phyloP scores from a whole-genome alignment of 2,888 invertebrate species.

The Diachrysia chrysitis region DNA sequence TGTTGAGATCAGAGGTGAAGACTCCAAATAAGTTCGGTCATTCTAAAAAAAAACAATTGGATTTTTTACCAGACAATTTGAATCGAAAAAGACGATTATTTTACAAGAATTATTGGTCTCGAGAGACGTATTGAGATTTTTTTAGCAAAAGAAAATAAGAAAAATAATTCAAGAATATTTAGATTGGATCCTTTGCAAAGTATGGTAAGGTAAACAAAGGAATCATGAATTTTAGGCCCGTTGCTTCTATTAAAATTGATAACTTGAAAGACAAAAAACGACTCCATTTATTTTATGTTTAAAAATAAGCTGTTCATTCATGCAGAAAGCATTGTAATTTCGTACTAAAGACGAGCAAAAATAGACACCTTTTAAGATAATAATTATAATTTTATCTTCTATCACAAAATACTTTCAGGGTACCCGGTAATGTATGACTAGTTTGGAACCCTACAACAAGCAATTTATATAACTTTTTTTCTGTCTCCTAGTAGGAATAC shows the following conservation, averaged over 20 bases:
- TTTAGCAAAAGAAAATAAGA: constrained; percentile 30
- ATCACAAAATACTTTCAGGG: too few relatives aligned
- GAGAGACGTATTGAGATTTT: constrained; percentile 29
- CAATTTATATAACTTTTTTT: too few relatives aligned
- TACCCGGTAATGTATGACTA: too few relatives aligned
- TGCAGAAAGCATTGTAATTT: neutral
- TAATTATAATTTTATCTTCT: too few relatives aligned
- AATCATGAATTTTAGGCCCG: neutral
- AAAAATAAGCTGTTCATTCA: neutral
- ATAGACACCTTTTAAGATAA: too few relatives aligned
- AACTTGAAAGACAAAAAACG: neutral
- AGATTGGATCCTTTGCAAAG: constrained; percentile 6
- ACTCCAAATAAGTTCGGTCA: neutral
- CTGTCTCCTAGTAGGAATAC: too few relatives aligned
- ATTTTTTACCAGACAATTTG: constrained; percentile 14
- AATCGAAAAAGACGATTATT: constrained; percentile 29
- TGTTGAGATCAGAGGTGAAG: constrained; percentile 6
- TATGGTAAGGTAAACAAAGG: constrained; percentile 6
- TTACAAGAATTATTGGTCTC: constrained; percentile 30
- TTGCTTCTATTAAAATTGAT: neutral
- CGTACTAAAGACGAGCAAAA: too few relatives aligned
- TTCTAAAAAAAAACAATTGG: constrained; percentile 18
- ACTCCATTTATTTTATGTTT: neutral
- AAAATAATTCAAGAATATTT: constrained; percentile 7
- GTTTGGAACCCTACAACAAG: too few relatives aligned